Conservation (phyloP, 92 coral and sea anemone species). For the Galaxea fascicularis region DNA sequence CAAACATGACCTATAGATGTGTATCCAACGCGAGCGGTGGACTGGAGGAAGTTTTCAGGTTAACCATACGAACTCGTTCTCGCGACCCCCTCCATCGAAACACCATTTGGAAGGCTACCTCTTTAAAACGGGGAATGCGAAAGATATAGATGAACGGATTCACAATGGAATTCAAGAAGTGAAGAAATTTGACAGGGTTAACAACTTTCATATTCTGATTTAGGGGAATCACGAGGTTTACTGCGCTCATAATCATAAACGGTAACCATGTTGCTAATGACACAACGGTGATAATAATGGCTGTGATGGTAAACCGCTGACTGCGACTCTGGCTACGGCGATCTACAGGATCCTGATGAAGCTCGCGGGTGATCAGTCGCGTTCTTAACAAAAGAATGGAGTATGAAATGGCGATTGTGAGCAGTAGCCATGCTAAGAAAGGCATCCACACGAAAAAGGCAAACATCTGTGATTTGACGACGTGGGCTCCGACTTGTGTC, state of each 20-base stretch:
- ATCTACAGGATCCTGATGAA: background rate
- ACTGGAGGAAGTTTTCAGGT: background rate
- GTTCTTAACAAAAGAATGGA: slow-evolving; percentile 24
- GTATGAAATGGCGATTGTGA: slow-evolving; percentile 15
- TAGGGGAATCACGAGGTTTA: slow-evolving; percentile 7
- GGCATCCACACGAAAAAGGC: slow-evolving; percentile 52
- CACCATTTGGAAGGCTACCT: background rate
- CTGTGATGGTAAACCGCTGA: slow-evolving; percentile 43
- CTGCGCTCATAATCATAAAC: slow-evolving; percentile 39
- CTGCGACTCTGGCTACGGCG: background rate
- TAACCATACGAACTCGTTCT: background rate
- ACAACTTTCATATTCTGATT: background rate
- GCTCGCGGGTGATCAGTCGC: background rate
- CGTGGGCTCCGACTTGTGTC: slow-evolving; percentile 15
- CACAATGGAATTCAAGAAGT: slow-evolving; percentile 28
- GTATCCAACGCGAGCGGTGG: too few species aligned
- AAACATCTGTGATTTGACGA: slow-evolving; percentile 2
- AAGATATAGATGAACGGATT: slow-evolving; percentile 28
- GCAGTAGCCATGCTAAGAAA: slow-evolving; percentile 6
- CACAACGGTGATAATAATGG: slow-evolving; percentile 8
- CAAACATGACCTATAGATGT: too few species aligned
- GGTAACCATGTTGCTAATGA: slow-evolving; percentile 41
- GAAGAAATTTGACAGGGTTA: slow-evolving; percentile 21
- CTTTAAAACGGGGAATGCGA: slow-evolving; percentile 35
- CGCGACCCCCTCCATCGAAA: background rate